Evolutionary conservation across 2,797 vertebrate genomes (phyloP), one percentile per base, ranked within the genome.

Genomic region (Neosilurus hyrtlii): DNA sequence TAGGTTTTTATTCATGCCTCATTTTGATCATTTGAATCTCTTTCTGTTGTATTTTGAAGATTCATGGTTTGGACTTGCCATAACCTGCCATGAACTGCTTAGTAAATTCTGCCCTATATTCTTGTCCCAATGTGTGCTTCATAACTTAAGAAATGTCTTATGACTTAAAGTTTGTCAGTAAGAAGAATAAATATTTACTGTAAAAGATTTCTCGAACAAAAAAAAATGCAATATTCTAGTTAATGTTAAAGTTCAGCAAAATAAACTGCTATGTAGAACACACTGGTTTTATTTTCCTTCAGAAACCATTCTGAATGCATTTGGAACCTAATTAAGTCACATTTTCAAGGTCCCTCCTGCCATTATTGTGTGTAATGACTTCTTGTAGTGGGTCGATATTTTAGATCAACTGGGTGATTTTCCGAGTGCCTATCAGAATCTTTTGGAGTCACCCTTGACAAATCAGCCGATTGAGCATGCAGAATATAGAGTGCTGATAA

Each of bases 381-480:
- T 95, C 93, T 91, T 91, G 92, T 90, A 86, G 91, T 88, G 84
- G 91, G 91, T 95, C 94, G 91, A 95, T 95, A 94, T 93, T 95
- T 95, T 94, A 95, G 94, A 95, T 95, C 94, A 95, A 94, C 94
- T 93, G 91, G 92, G 91, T 94, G 93, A 94, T 95, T 94, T 93
- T 92, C 89, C 66, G 88, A 93, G 90, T 93, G 93, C 92, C 93
- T 91, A 94, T 94, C 92, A 93, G 93, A 94, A 93, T 94, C 94
- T 93, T 92, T 90, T 82, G 83, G 89, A 93, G 93, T 94, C 92
- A 94, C 91, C 93, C 94, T 92, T 93, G 94, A 94, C 93, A 93
- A 94, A 93, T 92, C 93, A 93, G 91, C 88, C 85, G 88, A 93
- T 92, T 93, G 93, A 93, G 92, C 91, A 92, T 92, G 91, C 91